These are phyloP conservation scores for Isichthys henryi DNA, from an alignment of 2,113 vertebrate species.

Conservation along the genomic window DNA sequence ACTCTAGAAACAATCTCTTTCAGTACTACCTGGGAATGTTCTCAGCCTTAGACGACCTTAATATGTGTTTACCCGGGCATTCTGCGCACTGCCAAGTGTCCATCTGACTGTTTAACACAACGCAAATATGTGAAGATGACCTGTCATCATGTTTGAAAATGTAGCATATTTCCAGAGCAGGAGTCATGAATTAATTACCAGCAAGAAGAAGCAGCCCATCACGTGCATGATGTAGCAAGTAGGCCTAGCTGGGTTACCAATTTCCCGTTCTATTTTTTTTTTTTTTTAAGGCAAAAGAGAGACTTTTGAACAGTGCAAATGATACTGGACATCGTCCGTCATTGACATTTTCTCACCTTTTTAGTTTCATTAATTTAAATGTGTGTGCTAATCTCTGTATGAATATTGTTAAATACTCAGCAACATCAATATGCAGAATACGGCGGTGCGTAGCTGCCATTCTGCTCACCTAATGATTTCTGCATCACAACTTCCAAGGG, in stretches of 20 bases:
- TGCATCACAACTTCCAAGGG: neutral
- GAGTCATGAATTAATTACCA: constrained; percentile 7
- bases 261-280: neutral
- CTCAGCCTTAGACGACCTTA: neutral
- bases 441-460: neutral
- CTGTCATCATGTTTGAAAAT: constrained; percentile 2
- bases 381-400: neutral
- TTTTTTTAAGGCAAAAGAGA: neutral
- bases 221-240: neutral
- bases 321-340: neutral
- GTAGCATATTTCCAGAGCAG: constrained; percentile 4
- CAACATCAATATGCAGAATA: neutral
- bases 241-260: neutral
- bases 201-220: neutral
- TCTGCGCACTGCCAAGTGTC: neutral
- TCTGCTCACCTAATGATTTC: neutral
- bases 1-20: neutral
- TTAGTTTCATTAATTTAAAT: neutral
- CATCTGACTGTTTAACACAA: neutral
- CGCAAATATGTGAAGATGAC: neutral
- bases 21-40: neutral
- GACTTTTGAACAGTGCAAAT: neutral
- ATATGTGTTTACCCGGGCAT: neutral
- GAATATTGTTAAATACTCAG: neutral
- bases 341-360: neutral